Evolutionary conservation across 2,888 invertebrate genomes (phyloP).

Genomic region (Pollenia amentaria): DNA sequence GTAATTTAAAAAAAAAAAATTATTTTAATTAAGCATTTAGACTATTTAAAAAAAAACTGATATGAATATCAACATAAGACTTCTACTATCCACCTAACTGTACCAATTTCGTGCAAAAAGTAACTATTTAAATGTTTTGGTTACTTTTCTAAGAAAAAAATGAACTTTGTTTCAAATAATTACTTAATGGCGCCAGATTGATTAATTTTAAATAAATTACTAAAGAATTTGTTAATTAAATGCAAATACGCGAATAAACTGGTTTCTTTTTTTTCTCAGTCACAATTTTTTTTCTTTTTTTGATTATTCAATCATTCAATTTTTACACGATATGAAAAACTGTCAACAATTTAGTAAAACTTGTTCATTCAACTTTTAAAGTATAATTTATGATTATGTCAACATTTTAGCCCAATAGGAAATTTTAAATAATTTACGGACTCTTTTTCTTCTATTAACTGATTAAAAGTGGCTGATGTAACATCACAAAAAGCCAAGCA

Average conservation of each 20-base stretch:
- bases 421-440: not conserved
- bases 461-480: too few species aligned
- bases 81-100: too few species aligned
- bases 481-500: too few species aligned
- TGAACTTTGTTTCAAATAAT: slow-evolving; percentile 2
- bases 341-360: slow-evolving; percentile 58
- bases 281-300: not conserved
- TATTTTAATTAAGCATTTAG: too few species aligned
- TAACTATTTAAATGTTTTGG: too few species aligned
- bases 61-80: too few species aligned
- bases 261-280: slow-evolving; percentile 26
- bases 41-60: too few species aligned
- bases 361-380: slow-evolving; percentile 40
- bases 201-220: slow-evolving; percentile 56
- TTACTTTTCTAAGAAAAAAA: not conserved
- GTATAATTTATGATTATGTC: slow-evolving; percentile 10
- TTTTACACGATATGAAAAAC: slow-evolving; percentile 41
- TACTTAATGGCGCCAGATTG: slow-evolving; percentile 55
- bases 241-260: slow-evolving; percentile 10
- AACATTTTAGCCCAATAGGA: not conserved
- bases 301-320: slow-evolving; percentile 47
- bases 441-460: too few species aligned
- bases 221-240: slow-evolving; percentile 55
- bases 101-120: too few species aligned
- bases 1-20: too few species aligned